Base-by-base conservation (phyloP, 1,140 invertebrate species). In the Camponotus pennsylvanicus region DNA sequence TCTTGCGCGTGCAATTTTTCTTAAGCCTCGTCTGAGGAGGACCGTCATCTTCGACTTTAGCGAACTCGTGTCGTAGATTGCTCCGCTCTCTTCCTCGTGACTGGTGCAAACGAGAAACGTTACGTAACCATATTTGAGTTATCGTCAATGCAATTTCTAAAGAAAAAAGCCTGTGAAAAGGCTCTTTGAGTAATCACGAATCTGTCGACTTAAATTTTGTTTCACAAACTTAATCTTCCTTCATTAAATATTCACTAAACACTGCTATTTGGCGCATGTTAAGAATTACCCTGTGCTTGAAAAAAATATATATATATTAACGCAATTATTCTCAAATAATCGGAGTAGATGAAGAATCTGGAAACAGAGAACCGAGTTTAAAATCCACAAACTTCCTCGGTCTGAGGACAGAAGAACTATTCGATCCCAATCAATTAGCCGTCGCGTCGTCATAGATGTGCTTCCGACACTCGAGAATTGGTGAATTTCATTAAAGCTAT, bases 21-120 rank as follows among this genome's bases (percentile, higher is more conserved):
- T 82, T 76, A 66, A 91, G 88, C 78, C 84, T 57, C 77, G 90
- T 91, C 85, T 89, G 90, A 91, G 75, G 59, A 86, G 79, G 40
- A 34, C 64, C 63, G 79, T 21, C 75, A 78, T 87, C 84, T 85
- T 90, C 82, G 80, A 79, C 61, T 75, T 76, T 79, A 57, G 45
- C 32, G 8, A 40, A 75, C 4, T 8, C 34, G 4, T 27, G 34
- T 73, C 71, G n/a, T 42, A 57, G 71, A 76, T 75, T 82, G 32
- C 59, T 45, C 55, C 82, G 13, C 78, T 37, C n/a, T 7, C 1
- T 9, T 34, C 32, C 37, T 63, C 9, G 40, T 37, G 18, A 18
- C 55, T 18, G 32, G 27, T 5, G 52, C 70, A 83, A 82, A 85
- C 70, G 55, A 86, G 49, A 75, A 71, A 84, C 37, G 61, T 67